These are phyloP conservation scores for Capromys pilorides DNA, from an alignment of 2,797 vertebrate genomes.

Conservation along the genomic window DNA sequence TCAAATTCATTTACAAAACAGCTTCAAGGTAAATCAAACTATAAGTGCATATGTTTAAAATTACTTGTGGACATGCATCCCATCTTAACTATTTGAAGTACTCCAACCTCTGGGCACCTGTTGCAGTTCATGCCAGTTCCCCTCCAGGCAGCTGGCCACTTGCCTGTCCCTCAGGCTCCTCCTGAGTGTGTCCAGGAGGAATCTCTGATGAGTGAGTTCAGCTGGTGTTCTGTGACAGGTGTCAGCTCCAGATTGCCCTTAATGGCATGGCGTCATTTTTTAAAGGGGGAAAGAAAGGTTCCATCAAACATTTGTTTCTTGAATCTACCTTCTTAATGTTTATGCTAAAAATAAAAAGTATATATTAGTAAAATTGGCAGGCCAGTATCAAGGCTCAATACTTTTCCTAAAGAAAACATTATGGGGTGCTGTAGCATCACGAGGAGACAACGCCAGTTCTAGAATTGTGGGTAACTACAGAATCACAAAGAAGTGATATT, in stretches of 20 bases:
- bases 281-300: constrained; percentile 15
- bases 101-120: constrained; percentile 65
- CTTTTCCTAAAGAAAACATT: background rate
- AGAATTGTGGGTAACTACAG: background rate
- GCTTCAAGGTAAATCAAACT: constrained; percentile 28
- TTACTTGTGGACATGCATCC: constrained; percentile 38
- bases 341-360: constrained; percentile 8
- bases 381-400: background rate
- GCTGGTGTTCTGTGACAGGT: constrained; percentile 67
- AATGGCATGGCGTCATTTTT: background rate
- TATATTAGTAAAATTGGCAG: background rate
- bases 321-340: background rate
- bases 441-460: background rate
- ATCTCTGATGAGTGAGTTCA: constrained; percentile 56
- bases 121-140: constrained; percentile 60
- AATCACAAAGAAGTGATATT: background rate
- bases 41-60: constrained; percentile 62
- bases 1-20: constrained; percentile 55
- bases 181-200: constrained; percentile 59
- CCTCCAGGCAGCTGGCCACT: constrained; percentile 65
- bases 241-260: constrained; percentile 21
- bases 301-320: background rate
- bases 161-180: constrained; percentile 14
- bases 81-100: constrained; percentile 70
- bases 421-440: background rate